Conservation (phyloP, 2,797 vertebrate species). For the Ctenopoma kingsleyae region DNA sequence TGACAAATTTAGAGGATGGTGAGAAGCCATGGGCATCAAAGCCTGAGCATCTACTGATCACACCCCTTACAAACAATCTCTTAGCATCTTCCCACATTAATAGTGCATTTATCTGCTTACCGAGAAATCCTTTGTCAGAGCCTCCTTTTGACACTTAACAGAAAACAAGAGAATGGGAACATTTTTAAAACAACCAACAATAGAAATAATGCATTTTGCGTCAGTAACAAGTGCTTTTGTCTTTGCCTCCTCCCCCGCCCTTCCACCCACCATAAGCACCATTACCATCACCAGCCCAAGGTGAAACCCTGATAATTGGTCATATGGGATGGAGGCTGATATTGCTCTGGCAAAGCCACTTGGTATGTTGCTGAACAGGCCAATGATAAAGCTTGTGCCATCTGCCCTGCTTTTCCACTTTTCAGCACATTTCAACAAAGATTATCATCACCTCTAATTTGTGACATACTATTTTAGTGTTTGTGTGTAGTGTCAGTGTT, state of each 20-base stretch:
- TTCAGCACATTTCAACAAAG: conserved; percentile 62
- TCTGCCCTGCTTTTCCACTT: conserved; percentile 78
- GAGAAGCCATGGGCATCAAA: conserved; percentile 60
- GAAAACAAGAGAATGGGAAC: conserved; percentile 2
- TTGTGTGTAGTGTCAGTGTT: conserved; percentile 33
- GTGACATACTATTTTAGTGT: conserved; percentile 58
- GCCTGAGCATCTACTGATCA: conserved; percentile 42
- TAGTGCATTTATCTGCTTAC: conserved; percentile 29
- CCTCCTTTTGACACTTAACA: conserved; percentile 6
- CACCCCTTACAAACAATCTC: conserved; percentile 40
- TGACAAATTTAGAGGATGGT: conserved; percentile 69
- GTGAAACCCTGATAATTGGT: conserved; percentile 88
- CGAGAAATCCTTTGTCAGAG: conserved; percentile 12
- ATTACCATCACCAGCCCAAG: conserved; percentile 69
- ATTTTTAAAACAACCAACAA: conserved; percentile 1
- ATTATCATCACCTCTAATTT: conserved; percentile 68
- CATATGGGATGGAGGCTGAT: conserved; percentile 83
- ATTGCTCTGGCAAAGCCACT: conserved; percentile 77
- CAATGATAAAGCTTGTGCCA: conserved; percentile 77
- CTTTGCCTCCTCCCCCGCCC: conserved; percentile 12
- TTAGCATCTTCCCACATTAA: conserved; percentile 15
- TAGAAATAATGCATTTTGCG: conserved; percentile 36
- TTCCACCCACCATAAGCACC: conserved; percentile 41
- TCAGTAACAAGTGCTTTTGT: conserved; percentile 66
- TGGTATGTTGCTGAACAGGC: conserved; percentile 74